Conservation (phyloP, 2,888 invertebrate genomes). For the Lomographa bimaculata region DNA sequence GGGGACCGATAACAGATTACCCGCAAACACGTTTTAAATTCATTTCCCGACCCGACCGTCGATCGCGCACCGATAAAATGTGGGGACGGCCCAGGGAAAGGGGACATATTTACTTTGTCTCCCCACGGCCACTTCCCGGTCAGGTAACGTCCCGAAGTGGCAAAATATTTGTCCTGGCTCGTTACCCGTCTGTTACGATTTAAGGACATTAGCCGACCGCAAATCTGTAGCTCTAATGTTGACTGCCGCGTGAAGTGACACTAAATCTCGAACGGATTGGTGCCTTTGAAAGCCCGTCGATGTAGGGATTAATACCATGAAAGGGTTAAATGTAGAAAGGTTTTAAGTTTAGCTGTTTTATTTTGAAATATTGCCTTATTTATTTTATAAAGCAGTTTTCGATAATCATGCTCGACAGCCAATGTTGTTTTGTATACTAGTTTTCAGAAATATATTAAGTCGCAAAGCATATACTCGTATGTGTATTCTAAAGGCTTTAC, state of each 20-base stretch:
- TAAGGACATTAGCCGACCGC: slow-evolving; percentile 68
- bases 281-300: slow-evolving; percentile 1
- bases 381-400: no score
- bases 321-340: not conserved
- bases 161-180: slow-evolving; percentile 79
- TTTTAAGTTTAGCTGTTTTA: no score
- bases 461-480: no score
- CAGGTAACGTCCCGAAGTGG: slow-evolving; percentile 80
- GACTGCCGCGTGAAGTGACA: slow-evolving; percentile 34
- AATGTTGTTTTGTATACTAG: no score
- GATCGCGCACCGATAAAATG: slow-evolving; percentile 83
- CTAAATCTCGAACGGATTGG: slow-evolving; percentile 11
- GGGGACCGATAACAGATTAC: slow-evolving; percentile 84
- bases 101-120: slow-evolving; percentile 83
- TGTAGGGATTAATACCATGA: slow-evolving; percentile 9
- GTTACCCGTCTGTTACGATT: slow-evolving; percentile 74
- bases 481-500: slow-evolving; percentile 22
- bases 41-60: slow-evolving; percentile 82
- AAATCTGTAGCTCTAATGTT: slow-evolving; percentile 57
- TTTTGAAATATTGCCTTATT: no score
- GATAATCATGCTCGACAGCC: no score
- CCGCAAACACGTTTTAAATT: slow-evolving; percentile 84
- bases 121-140: slow-evolving; percentile 79
- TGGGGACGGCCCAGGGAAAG: slow-evolving; percentile 76
- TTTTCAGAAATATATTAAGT: no score